phyloP scores from a whole-genome alignment of 2,888 invertebrate species.

The Gari tellinella region DNA sequence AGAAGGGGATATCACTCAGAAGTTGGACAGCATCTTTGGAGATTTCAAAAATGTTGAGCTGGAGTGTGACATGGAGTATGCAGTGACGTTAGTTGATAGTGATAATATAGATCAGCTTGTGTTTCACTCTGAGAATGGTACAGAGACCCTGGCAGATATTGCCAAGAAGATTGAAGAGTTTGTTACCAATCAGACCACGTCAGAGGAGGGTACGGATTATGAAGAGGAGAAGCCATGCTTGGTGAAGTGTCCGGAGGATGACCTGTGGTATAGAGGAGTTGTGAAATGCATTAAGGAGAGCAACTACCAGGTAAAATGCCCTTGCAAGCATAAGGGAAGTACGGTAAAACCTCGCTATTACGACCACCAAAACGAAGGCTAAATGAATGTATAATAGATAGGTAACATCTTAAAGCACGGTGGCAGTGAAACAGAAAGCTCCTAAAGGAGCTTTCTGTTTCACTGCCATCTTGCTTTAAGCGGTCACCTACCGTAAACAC shows the following conservation, averaged over 20 bases:
- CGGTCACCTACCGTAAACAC: too few species aligned
- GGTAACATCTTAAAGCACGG: too few species aligned
- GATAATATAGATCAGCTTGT: conserved; percentile 49
- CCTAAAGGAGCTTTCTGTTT: too few species aligned
- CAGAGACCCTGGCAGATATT: conserved; percentile 32
- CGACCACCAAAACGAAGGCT: too few species aligned
- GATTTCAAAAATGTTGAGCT: conserved; percentile 38
- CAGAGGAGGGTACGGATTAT: conserved; percentile 84
- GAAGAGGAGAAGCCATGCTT: conserved; percentile 87
- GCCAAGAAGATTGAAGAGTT: conserved; percentile 30
- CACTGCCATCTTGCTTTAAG: too few species aligned
- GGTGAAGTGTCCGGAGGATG: conserved; percentile 83
- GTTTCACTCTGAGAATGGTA: conserved; percentile 30
- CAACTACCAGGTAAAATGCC: conserved; percentile 45
- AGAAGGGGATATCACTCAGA: conserved; percentile 15
- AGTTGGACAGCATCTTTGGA: conserved; percentile 38
- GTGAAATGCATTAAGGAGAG: neutral
- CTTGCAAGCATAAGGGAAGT: too few species aligned
- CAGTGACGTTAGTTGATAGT: conserved; percentile 38
- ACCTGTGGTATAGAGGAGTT: conserved; percentile 50
- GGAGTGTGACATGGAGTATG: conserved; percentile 37
- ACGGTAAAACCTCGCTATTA: too few species aligned
- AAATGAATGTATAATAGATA: too few species aligned
- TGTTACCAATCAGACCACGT: conserved; percentile 68
- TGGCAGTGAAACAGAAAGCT: too few species aligned